These are phyloP conservation scores for Microcebus jonahi DNA, from an alignment of 2,113 vertebrate species.

Conservation along the genomic window DNA sequence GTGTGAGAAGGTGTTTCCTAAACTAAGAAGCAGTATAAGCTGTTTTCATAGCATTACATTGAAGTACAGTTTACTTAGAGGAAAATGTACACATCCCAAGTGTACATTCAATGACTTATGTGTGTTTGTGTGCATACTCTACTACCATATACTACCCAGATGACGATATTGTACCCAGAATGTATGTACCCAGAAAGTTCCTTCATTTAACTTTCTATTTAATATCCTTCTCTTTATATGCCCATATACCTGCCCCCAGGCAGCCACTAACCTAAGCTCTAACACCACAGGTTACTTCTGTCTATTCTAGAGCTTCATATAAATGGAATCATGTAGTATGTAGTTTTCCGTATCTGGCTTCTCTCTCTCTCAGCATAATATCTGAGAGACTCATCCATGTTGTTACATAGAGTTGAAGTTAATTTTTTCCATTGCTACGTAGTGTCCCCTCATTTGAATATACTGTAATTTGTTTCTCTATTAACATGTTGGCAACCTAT, in stretches of 20 bases:
- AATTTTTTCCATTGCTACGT: neutral
- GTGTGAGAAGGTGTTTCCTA: neutral
- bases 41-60: neutral
- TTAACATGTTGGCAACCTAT: neutral
- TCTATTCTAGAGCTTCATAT: neutral
- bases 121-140: neutral
- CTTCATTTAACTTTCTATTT: neutral
- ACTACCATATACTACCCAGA: neutral
- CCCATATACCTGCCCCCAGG: neutral
- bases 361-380: neutral
- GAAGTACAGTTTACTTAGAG: conserved; percentile 7
- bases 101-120: neutral
- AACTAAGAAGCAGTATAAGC: neutral
- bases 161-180: neutral
- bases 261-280: neutral
- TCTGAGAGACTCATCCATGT: neutral
- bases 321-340: neutral
- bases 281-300: neutral
- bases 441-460: neutral
- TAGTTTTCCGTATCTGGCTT: neutral
- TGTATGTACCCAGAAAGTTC: neutral
- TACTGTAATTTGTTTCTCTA: neutral
- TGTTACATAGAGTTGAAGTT: neutral
- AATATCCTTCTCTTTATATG: neutral
- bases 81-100: neutral